Evolutionary conservation across 2,888 invertebrate genomes (phyloP).

Genomic region (Synergus gifuensis): DNA sequence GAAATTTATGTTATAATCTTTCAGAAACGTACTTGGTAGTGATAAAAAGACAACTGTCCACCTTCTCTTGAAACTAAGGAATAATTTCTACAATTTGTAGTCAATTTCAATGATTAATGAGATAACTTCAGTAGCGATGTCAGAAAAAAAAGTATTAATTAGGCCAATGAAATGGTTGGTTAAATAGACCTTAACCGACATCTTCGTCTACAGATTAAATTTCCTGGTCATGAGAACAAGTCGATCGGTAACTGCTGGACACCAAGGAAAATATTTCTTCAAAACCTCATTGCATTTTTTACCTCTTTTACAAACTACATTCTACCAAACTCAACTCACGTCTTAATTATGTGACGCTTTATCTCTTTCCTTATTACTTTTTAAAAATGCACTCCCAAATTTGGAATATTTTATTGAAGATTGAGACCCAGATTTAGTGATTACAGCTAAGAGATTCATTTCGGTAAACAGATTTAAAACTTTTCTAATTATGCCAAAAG

Average conservation of each 20-base stretch:
- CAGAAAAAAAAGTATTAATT: slow-evolving; percentile 28
- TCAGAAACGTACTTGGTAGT: background rate
- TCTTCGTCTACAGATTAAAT: slow-evolving; percentile 11
- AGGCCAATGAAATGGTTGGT: slow-evolving; percentile 19
- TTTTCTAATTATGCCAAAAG: background rate
- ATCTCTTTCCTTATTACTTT: background rate
- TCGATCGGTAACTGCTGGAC: slow-evolving; percentile 2
- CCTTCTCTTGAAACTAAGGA: background rate
- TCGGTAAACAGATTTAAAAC: background rate
- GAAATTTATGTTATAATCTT: background rate
- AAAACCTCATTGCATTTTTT: slow-evolving; percentile 4
- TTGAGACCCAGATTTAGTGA: background rate
- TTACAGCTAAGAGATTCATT: background rate
- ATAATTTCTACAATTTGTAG: background rate
- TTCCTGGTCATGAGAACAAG: slow-evolving; percentile 11
- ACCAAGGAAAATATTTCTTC: slow-evolving; percentile 10
- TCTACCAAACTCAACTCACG: background rate
- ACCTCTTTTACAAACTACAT: background rate
- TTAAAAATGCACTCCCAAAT: background rate
- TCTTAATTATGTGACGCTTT: background rate
- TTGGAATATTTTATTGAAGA: background rate
- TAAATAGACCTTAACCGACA: slow-evolving; percentile 17
- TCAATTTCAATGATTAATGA: background rate
- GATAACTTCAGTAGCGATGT: background rate
- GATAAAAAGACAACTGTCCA: background rate